Conservation (phyloP, 2,113 vertebrate genomes). For the Calonectris borealis region DNA sequence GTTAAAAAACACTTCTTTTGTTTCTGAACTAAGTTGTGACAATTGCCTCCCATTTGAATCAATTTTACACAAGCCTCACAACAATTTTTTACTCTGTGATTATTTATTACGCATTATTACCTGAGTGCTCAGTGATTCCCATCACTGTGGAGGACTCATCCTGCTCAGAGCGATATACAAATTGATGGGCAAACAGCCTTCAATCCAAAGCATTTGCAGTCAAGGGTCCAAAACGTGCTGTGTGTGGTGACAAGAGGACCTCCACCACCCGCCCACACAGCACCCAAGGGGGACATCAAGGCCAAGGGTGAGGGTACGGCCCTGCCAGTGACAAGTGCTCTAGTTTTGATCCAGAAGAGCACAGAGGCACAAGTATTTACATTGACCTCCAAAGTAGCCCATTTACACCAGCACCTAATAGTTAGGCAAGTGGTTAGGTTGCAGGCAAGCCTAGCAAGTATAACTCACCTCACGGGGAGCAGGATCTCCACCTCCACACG, state of each 20-base stretch:
- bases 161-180: neutral
- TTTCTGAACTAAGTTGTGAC: slow-evolving; percentile 1
- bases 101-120: neutral
- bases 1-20: neutral
- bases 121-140: neutral
- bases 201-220: accelerated
- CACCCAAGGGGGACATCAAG: neutral
- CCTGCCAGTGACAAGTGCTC: neutral
- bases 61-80: neutral
- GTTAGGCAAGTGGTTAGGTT: too few relatives aligned
- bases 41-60: slow-evolving; percentile 7
- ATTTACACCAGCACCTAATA: neutral
- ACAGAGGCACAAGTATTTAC: accelerated
- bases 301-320: neutral
- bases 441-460: neutral
- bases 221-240: neutral
- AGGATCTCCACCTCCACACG: neutral
- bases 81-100: neutral
- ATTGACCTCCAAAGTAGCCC: neutral
- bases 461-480: neutral
- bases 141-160: neutral
- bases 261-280: accelerated
- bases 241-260: neutral
- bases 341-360: neutral
- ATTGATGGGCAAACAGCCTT: neutral